Evolutionary conservation across 1,140 invertebrate species (phyloP).

Genomic region (Dendrolimus kikuchii): DNA sequence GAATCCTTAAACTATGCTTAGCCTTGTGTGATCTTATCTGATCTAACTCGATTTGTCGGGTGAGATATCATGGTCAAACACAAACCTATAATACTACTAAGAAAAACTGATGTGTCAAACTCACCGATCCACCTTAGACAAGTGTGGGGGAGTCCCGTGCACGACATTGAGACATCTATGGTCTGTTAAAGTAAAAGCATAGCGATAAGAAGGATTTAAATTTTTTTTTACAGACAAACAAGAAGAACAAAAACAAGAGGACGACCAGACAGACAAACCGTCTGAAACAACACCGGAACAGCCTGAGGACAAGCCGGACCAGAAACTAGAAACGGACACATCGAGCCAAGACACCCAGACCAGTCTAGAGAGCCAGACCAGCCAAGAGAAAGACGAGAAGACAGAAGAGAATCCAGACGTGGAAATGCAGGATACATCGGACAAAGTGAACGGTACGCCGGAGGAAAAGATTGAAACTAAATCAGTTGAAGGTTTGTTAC

Average conservation of each 20-base stretch:
- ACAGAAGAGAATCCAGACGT: slow-evolving; percentile 10
- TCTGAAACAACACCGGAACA: slow-evolving; percentile 3
- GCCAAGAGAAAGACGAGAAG: slow-evolving; percentile 5
- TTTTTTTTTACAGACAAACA: slow-evolving; percentile 28
- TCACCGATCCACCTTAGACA: too few relatives aligned
- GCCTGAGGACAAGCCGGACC: slow-evolving; percentile 23
- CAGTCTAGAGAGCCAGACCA: slow-evolving; percentile 16
- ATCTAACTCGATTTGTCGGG: too few relatives aligned
- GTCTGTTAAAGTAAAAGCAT: too few relatives aligned
- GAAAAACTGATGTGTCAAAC: too few relatives aligned
- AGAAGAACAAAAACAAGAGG: slow-evolving; percentile 24
- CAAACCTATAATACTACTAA: too few relatives aligned
- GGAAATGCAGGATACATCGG: slow-evolving; percentile 13
- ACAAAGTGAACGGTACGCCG: slow-evolving; percentile 22
- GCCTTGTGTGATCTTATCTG: too few relatives aligned
- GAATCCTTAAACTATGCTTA: too few relatives aligned
- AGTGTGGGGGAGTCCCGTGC: too few relatives aligned
- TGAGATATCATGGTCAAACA: too few relatives aligned
- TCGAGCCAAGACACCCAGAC: slow-evolving; percentile 41
- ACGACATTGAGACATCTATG: too few relatives aligned
- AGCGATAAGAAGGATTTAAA: too few relatives aligned
- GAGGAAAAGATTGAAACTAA: slow-evolving; percentile 19
- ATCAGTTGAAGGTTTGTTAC: slow-evolving; percentile 21
- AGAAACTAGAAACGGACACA: slow-evolving; percentile 33
- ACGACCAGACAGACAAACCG: slow-evolving; percentile 14